Conservation (phyloP, 2,888 invertebrate genomes). For the Geophilus truncorum region DNA sequence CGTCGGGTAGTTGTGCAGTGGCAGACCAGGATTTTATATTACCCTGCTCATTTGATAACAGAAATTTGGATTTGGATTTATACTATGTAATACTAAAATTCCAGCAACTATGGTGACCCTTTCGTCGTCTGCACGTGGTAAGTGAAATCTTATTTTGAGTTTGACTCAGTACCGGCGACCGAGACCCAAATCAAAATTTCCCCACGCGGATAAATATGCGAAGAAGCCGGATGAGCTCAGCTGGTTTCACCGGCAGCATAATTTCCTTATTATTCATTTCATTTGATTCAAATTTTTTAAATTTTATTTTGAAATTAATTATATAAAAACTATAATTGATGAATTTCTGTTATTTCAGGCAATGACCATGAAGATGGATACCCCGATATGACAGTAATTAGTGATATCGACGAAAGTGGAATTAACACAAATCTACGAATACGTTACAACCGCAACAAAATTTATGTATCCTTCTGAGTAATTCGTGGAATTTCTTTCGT, state of each 20-base stretch:
- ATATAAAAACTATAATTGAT: background rate
- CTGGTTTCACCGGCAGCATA: background rate
- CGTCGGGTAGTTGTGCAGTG: background rate
- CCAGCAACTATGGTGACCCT: background rate
- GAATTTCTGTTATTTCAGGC: conserved; percentile 38
- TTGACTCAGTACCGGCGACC: background rate
- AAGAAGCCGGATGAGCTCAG: background rate
- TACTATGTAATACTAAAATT: background rate
- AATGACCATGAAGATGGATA: conserved; percentile 62
- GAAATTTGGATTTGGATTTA: background rate
- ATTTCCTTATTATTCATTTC: background rate
- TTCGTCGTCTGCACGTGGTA: background rate
- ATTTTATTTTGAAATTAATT: background rate
- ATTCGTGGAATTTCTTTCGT: background rate
- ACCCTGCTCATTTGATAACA: background rate
- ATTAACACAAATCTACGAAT: conserved; percentile 81
- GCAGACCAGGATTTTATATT: background rate
- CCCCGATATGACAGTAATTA: conserved; percentile 86
- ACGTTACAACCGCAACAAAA: conserved; percentile 74
- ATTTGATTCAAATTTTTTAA: background rate
- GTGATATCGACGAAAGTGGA: conserved; percentile 79
- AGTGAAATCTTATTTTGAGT: background rate
- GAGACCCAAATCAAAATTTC: no score
- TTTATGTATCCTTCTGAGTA: conserved; percentile 75
- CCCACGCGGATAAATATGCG: background rate